Base-by-base conservation (phyloP, 23 tunicate species). In the Styela clava region DNA sequence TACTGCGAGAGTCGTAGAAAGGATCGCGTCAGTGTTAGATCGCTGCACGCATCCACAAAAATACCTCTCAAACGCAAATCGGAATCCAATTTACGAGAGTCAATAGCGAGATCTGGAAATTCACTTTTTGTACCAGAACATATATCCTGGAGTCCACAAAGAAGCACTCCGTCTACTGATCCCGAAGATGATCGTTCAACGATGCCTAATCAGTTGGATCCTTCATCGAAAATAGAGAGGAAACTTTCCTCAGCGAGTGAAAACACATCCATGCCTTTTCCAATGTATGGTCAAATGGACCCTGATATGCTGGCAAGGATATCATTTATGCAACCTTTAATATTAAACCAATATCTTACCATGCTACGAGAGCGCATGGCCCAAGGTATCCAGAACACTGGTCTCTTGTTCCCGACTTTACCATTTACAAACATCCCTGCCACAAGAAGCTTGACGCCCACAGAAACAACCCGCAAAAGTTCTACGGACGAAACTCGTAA, bases 1-100 rank as follows among this genome's bases (percentile, higher is more conserved):
- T 76, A 76, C 64, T 76, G 81, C 65, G 62, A 76, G 31, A 76
- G 62, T 56, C 35, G 81, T 20, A 76, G 81, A 29, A 76, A 76
- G 26, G 81, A 76, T 2, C 64, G 81, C 16, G 35, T 29, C 0
- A 35, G 31, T 18, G n/a, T 56, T 65, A 76, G 81, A 76, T 24
- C 27, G 18, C 31, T 67, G 0, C 31, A 29, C 31, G 31, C 28
- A 5, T 24, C 64, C 9, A 7, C 81, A 21, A 51, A 44, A 76
- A 76, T 33, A 16, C 77, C 77, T 71, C 37, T 32, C 37, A 36
- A 44, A 76, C 52, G 52, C 21, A 33, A 36, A 52, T 76, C 81
- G 12, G 71, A 67, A 29, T 29, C 71, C 0, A 67, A 29, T 27
- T 16, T 67, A 22, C 21, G 81, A 1, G 81, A 76, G 5, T 52